These are phyloP conservation scores for Chrysaora quinquecirrha DNA, from an alignment of 30 jellyfish, hydroid and myxozoan genomes.

Conservation along the genomic window DNA sequence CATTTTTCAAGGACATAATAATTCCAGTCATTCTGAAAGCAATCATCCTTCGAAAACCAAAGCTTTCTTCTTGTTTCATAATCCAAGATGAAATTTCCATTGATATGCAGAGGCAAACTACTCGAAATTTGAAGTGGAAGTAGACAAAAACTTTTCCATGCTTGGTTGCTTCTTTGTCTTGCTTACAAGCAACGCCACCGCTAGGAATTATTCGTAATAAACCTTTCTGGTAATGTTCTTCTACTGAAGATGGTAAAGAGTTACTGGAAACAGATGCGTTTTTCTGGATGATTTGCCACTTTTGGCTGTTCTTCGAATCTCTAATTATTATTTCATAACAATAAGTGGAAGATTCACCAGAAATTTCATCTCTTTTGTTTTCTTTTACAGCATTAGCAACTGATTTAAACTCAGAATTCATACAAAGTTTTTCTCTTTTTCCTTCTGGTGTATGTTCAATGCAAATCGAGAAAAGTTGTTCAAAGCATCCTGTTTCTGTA, in stretches of 20 bases:
- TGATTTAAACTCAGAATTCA: not conserved
- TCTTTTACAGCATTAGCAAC: not conserved
- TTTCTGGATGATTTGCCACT: constrained; percentile 38
- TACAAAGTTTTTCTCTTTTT: not conserved
- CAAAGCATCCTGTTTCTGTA: not conserved
- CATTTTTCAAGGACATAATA: constrained; percentile 52
- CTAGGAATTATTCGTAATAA: constrained; percentile 52
- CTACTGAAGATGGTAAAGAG: constrained; percentile 12
- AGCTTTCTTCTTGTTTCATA: constrained; percentile 80
- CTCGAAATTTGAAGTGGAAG: constrained; percentile 59
- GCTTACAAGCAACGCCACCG: constrained; percentile 69
- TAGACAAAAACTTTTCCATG: constrained; percentile 61
- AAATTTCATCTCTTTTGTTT: not conserved
- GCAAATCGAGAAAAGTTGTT: not conserved
- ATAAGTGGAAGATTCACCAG: not conserved
- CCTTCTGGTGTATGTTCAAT: not conserved
- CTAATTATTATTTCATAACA: not conserved
- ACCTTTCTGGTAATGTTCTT: constrained; percentile 5
- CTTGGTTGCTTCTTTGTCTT: not conserved
- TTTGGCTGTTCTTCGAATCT: not conserved
- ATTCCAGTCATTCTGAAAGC: constrained; percentile 67
- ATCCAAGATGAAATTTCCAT: constrained; percentile 74
- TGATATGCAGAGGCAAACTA: constrained; percentile 54
- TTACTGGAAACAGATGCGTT: constrained; percentile 22
- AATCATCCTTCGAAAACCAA: constrained; percentile 19